phyloP scores from a whole-genome alignment of 2,888 invertebrate species.

The Cataglyphis livida region DNA sequence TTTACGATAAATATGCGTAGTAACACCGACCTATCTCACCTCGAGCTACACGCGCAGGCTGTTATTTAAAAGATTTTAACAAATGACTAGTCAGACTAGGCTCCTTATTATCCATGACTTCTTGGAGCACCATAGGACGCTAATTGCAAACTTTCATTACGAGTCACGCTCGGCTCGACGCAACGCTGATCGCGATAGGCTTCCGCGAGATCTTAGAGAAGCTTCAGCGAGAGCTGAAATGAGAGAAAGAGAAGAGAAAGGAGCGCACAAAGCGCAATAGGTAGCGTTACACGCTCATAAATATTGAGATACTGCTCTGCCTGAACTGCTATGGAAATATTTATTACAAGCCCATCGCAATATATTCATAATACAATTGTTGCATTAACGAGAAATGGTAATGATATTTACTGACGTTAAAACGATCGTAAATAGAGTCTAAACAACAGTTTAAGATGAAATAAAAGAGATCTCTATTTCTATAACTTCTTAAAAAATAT shows the following conservation, averaged over 20 bases:
- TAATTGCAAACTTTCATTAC: slow-evolving; percentile 77
- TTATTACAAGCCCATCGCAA: slow-evolving; percentile 9
- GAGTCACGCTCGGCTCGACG: slow-evolving; percentile 71
- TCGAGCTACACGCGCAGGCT: slow-evolving; percentile 49
- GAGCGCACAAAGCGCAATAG: slow-evolving; percentile 35
- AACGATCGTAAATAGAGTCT: slow-evolving; percentile 10
- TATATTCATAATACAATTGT: slow-evolving; percentile 31
- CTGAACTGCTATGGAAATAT: slow-evolving; percentile 29
- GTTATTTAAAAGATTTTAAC: slow-evolving; percentile 66
- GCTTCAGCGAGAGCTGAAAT: slow-evolving; percentile 1
- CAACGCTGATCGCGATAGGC: slow-evolving; percentile 64
- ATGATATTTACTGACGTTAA: slow-evolving; percentile 1
- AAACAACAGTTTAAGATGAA: slow-evolving; percentile 10
- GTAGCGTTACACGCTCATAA: slow-evolving; percentile 46
- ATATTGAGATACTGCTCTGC: slow-evolving; percentile 40
- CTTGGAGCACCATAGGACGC: slow-evolving; percentile 67
- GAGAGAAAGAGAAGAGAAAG: slow-evolving; percentile 49
- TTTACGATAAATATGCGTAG: slow-evolving; percentile 47
- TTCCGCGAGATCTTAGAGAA: slow-evolving; percentile 56
- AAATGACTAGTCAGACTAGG: slow-evolving; percentile 57
- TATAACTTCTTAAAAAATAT: not conserved
- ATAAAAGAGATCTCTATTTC: not conserved
- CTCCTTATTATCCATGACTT: slow-evolving; percentile 72
- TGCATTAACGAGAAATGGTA: slow-evolving; percentile 18
- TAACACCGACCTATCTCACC: slow-evolving; percentile 63